Base-by-base conservation (phyloP, 2,113 vertebrate species). In the Alaudala cheleensis region DNA sequence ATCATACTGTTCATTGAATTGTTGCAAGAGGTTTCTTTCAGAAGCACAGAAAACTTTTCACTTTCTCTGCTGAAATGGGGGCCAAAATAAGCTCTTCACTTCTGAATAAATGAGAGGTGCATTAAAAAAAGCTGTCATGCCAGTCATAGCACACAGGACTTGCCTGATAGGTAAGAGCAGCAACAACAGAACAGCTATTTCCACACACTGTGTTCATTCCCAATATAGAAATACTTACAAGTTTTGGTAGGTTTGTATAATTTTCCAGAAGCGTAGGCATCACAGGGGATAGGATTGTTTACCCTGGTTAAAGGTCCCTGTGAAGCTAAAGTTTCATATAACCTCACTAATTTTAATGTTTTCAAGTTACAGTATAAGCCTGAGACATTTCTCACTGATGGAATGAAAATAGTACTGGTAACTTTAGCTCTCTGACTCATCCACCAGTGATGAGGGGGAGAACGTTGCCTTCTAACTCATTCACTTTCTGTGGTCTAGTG, bases 361-460 rank as follows among this genome's bases (percentile, higher is more conserved):
- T 96, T 87, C 33, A 67, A 73, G 69, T 81, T 72, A 23, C 19
- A 66, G 57, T 78, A 34, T 51, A 71, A 28, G 42, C 42, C 50
- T 54, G 47, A 83, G 86, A 66, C 17, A 18, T 79, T 91, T 92
- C 71, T 81, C 72, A 64, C 40, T 54, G 73, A 54, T 76, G 84
- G 78, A 90, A 92, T 61, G 81, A 92, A 94, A 95, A 91, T 25
- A 86, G 50, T 37, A 9, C 22, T 58, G 90, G 94, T 95, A 90
- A 95, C 76, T 90, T 95, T 62, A 95, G 81, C 71, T 73, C 15
- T 80, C 74, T 95, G 94, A 95, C 64, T 97, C 96, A 95, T n/a
- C 60, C 82, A 65, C 54, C 87, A 92, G 81, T 15, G 71, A 90
- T 77, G 95, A 94, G 47, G 42, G 56, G 71, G 82, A 90, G 58